These are phyloP conservation scores for Planiliza haematocheilus DNA, from an alignment of 2,113 vertebrate species.

Conservation along the genomic window DNA sequence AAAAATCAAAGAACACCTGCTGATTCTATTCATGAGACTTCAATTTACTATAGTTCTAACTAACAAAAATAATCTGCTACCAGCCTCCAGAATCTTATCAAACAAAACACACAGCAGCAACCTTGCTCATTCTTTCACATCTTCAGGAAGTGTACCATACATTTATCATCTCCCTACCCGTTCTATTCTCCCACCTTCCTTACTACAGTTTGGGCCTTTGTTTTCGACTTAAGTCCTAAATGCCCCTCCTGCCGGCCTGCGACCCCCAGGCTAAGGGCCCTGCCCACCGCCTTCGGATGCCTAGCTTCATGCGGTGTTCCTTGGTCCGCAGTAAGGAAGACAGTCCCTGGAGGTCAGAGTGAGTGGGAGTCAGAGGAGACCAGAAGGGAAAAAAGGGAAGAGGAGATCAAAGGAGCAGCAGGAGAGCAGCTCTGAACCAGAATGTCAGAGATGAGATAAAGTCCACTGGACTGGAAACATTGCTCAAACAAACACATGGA, in stretches of 20 bases:
- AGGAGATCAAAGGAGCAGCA: slow-evolving; percentile 65
- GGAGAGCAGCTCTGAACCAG: slow-evolving; percentile 52
- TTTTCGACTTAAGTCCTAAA: slow-evolving; percentile 45
- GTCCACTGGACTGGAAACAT: slow-evolving; percentile 56
- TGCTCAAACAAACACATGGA: slow-evolving; percentile 26
- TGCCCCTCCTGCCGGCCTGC: slow-evolving; percentile 51
- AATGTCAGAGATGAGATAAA: slow-evolving; percentile 59
- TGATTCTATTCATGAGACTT: neutral
- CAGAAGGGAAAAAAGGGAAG: slow-evolving; percentile 53
- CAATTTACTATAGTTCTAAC: neutral
- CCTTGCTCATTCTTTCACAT: slow-evolving; percentile 5
- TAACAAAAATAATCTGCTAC: neutral
- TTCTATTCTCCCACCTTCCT: slow-evolving; percentile 29
- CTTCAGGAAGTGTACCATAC: slow-evolving; percentile 65
- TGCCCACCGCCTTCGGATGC: slow-evolving; percentile 61
- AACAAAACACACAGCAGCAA: neutral
- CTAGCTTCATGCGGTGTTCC: slow-evolving; percentile 53
- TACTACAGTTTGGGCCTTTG: slow-evolving; percentile 58
- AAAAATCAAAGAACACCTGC: too few relatives aligned
- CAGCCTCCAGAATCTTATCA: neutral
- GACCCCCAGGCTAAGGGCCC: slow-evolving; percentile 47
- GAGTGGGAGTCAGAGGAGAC: slow-evolving; percentile 67
- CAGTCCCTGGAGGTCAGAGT: slow-evolving; percentile 61
- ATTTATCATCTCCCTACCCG: slow-evolving; percentile 76
- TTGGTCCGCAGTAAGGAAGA: slow-evolving; percentile 30